Evolutionary conservation across 2,797 vertebrate species (phyloP).

Genomic region (Aldrovandia affinis): DNA sequence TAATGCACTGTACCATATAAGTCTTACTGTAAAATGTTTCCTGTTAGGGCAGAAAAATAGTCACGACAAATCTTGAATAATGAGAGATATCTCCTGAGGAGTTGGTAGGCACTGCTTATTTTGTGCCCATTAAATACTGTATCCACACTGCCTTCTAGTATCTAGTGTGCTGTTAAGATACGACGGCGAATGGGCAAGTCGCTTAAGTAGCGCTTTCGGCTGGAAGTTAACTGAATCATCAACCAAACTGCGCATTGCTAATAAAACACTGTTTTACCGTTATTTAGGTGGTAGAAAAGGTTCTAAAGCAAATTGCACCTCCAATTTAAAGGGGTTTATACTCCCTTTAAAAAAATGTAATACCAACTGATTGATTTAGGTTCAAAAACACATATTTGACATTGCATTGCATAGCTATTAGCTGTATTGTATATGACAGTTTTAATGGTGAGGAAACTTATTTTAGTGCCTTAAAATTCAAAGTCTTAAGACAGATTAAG

Average conservation of each 20-base stretch:
- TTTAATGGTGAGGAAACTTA: slow-evolving; percentile 18
- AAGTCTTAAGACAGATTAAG: slow-evolving; percentile 23
- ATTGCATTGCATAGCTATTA: slow-evolving; percentile 16
- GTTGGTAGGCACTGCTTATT: not conserved
- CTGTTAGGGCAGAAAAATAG: not conserved
- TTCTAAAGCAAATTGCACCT: not conserved
- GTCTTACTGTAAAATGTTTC: not conserved
- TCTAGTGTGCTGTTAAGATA: not conserved
- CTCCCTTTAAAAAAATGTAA: not conserved
- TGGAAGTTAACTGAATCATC: slow-evolving; percentile 24
- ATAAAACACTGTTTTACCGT: not conserved
- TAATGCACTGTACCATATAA: not conserved
- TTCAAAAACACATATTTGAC: not conserved
- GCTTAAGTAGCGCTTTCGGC: slow-evolving; percentile 6
- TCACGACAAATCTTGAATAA: not conserved
- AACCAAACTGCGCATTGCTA: not conserved
- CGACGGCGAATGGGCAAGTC: not conserved
- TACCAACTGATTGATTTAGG: not conserved
- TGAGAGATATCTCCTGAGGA: not conserved
- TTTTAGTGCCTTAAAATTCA: slow-evolving; percentile 36
- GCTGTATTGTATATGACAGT: slow-evolving; percentile 17
- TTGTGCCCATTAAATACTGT: not conserved
- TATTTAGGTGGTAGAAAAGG: not conserved
- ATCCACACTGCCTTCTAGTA: not conserved
- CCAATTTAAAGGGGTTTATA: not conserved